Conservation (phyloP, 2,888 invertebrate species). For the Aphelenchoides bicaudatus region DNA sequence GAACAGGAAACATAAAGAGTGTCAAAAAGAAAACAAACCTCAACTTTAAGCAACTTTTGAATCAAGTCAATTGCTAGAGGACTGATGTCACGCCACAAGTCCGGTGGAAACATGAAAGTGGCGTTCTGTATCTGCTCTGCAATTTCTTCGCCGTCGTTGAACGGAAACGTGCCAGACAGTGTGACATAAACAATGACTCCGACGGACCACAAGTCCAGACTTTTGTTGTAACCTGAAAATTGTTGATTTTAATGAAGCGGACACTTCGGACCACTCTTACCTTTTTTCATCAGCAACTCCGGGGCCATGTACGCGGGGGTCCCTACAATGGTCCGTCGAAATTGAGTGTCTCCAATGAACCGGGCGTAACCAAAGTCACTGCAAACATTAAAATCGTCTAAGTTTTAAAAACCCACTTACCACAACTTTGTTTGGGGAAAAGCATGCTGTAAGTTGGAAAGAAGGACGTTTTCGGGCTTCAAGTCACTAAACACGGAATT, state of each 20-base stretch:
- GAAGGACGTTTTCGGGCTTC: slow-evolving; percentile 59
- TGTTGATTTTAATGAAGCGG: background rate
- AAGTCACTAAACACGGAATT: slow-evolving; percentile 42
- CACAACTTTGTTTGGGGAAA: slow-evolving; percentile 61
- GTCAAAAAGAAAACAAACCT: slow-evolving; percentile 55
- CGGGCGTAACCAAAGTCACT: slow-evolving; percentile 61
- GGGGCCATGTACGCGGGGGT: slow-evolving; percentile 72
- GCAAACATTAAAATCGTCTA: no score
- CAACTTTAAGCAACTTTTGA: slow-evolving; percentile 86
- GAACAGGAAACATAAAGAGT: background rate
- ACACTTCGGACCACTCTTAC: slow-evolving; percentile 24
- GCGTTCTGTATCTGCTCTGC: slow-evolving; percentile 99
- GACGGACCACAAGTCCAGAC: slow-evolving; percentile 99
- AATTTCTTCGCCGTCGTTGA: slow-evolving; percentile 81
- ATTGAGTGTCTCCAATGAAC: slow-evolving; percentile 56
- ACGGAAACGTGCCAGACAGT: slow-evolving; percentile 95
- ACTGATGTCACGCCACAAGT: slow-evolving; percentile 94
- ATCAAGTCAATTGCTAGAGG: slow-evolving; percentile 90
- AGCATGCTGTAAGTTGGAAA: slow-evolving; percentile 50
- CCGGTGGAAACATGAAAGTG: slow-evolving; percentile 98
- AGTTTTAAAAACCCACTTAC: no score
- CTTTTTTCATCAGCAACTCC: slow-evolving; percentile 93
- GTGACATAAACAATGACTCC: slow-evolving; percentile 95
- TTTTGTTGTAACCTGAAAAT: slow-evolving; percentile 79
- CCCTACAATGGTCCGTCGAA: slow-evolving; percentile 60